Evolutionary conservation across 2,797 vertebrate species (phyloP), one percentile per base, ranked within the genome.

Genomic region (Buceros bicornis): DNA sequence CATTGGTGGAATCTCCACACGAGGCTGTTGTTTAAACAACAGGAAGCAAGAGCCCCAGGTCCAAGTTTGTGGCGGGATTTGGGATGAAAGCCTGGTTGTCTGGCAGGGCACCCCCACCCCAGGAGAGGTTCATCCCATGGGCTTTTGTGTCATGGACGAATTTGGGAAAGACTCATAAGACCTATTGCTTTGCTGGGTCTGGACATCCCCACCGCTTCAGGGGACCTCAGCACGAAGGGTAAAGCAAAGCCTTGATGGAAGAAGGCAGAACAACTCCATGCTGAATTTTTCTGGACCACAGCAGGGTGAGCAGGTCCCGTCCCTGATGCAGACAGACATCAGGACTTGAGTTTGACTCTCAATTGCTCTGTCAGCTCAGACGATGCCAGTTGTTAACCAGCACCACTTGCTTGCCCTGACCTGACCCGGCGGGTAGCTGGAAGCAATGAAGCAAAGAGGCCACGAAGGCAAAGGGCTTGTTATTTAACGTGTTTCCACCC

Each of bases 401-500:
- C 71, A 78, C 83, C 94, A 94, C 61, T 92, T 48, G 91, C 92
- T 24, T 8, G 92, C 81, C 95, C 96, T 42, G 64, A 56, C 86
- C 83, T 93, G 96, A 97, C 93, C 93, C 60, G 0, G 5, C 48
- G 8, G 2, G 60, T 82, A 95, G 91, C 90, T 95, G 88, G 94
- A 94, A 89, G 35, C 88, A 80, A 95, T 62, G 71, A 93, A 88
- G 14, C 21, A 70, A 50, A 90, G 71, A 50, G 64, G 83, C 88
- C 88, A 85, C 6, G 3, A 67, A 90, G 80, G 57, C 70, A 56
- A n/a, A 79, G 35, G 57, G 9, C 4, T 8, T 48, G 48, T 91
- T 90, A 70, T 70, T 73, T 33, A 78, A 57, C 1, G 0, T 43
- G 16, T 17, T 69, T 54, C 61, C 19, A 16, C 3, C 60, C 16